Percentiles rank a stretch among this genome's conserved stretches.
These are phyloP conservation scores for Arctia plantaginis DNA, from an alignment of 2,888 invertebrate species.

Conservation along the genomic window DNA sequence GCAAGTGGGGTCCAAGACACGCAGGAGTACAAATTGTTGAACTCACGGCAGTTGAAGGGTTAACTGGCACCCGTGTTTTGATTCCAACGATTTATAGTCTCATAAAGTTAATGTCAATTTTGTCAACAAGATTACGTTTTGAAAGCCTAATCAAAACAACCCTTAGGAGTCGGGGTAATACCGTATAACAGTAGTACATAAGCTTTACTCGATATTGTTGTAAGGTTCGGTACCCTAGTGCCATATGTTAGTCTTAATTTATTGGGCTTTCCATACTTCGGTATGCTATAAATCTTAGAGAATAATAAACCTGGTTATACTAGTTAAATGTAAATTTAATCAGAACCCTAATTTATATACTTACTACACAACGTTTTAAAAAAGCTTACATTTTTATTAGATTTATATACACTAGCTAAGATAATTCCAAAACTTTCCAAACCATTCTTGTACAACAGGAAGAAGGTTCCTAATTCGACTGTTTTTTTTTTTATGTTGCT, in stretches of 20 bases:
- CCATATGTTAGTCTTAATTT: neutral
- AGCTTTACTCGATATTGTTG: constrained; percentile 1
- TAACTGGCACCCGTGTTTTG: constrained; percentile 61
- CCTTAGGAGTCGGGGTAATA: constrained; percentile 9
- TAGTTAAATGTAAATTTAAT: neutral
- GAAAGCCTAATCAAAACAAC: constrained; percentile 22
- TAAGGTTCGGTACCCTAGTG: neutral
- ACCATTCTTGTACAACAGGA: no score
- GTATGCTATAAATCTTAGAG: neutral
- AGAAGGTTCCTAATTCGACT: no score
- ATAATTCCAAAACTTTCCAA: no score
- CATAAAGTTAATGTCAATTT: constrained; percentile 41
- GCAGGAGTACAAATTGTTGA: constrained; percentile 59
- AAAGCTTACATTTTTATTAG: no score
- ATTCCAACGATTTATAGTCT: constrained; percentile 45
- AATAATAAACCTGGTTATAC: neutral
- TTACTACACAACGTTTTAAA: no score
- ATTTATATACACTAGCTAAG: no score
- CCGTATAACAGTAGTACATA: neutral
- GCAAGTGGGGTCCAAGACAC: constrained; percentile 66
- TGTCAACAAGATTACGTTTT: constrained; percentile 19
- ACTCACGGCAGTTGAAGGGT: constrained; percentile 59
- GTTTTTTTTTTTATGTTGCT: neutral
- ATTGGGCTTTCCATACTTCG: neutral
- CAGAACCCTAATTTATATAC: neutral